Conservation (phyloP, 2,797 vertebrate species). For the Coracias cyanogaster region DNA sequence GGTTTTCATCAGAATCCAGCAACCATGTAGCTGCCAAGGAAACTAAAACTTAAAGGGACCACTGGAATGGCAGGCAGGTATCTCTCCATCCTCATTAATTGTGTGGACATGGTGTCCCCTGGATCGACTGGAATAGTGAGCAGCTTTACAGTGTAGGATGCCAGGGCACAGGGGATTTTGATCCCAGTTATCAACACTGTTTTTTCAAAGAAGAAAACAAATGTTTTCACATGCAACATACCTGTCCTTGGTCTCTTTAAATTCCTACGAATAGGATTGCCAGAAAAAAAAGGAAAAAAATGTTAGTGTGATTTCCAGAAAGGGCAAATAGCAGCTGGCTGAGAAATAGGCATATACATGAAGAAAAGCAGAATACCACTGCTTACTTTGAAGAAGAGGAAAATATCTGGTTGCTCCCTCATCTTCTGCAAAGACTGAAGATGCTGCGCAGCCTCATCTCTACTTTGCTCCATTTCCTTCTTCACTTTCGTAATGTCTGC, state of each 20-base stretch:
- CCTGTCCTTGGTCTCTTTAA: neutral
- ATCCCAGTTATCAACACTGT: neutral
- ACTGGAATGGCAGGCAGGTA: neutral
- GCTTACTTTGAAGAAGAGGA: conserved; percentile 47
- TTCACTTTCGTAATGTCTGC: neutral
- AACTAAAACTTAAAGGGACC: neutral
- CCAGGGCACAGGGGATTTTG: neutral
- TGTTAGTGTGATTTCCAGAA: neutral
- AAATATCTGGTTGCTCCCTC: neutral
- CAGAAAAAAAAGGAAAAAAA: neutral
- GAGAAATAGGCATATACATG: neutral
- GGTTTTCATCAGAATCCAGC: neutral
- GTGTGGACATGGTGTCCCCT: neutral
- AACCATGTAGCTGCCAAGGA: neutral
- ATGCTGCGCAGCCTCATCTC: neutral
- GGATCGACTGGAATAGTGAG: neutral
- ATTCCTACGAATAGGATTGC: neutral
- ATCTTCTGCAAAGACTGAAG: conserved; percentile 17
- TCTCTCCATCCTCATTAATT: neutral
- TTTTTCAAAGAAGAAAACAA: neutral
- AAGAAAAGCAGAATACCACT: neutral
- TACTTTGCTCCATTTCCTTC: neutral
- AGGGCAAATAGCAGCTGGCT: neutral
- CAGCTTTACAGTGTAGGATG: neutral
- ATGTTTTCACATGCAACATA: neutral